Percentiles rank a stretch among this genome's conserved stretches.
Conservation (phyloP, 2,888 invertebrate genomes). For the Meteorus colon region DNA sequence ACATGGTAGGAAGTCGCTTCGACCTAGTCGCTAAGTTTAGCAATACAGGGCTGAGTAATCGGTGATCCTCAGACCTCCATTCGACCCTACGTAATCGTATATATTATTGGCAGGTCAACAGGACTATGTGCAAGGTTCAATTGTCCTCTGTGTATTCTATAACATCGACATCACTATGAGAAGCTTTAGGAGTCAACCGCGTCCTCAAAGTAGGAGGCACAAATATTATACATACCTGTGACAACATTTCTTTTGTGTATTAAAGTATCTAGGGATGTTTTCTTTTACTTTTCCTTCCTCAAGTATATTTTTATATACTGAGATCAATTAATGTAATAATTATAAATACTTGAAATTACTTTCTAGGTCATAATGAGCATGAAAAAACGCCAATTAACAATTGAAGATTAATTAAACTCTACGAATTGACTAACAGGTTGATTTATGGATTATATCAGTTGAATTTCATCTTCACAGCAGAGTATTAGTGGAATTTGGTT, state of each 20-base stretch:
- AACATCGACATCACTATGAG: not conserved
- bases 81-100: constrained; percentile 66
- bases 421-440: too few species aligned
- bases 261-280: not conserved
- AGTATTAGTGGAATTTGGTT: too few species aligned
- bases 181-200: constrained; percentile 6
- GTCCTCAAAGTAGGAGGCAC: not conserved
- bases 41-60: constrained; percentile 8
- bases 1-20: not conserved
- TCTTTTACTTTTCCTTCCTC: not conserved
- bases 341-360: not conserved
- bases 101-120: constrained; percentile 60
- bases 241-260: not conserved
- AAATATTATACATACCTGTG: not conserved
- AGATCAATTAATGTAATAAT: not conserved
- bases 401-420: too few species aligned
- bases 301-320: not conserved
- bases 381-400: too few species aligned
- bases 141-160: constrained; percentile 6
- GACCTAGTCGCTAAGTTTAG: not conserved
- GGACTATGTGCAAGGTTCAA: constrained; percentile 7
- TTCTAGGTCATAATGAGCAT: too few species aligned
- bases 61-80: constrained; percentile 66
- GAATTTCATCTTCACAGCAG: too few species aligned
- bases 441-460: too few species aligned